These are phyloP conservation scores for Eupelmus urozonus DNA, from an alignment of 2,888 invertebrate genomes.

Conservation along the genomic window DNA sequence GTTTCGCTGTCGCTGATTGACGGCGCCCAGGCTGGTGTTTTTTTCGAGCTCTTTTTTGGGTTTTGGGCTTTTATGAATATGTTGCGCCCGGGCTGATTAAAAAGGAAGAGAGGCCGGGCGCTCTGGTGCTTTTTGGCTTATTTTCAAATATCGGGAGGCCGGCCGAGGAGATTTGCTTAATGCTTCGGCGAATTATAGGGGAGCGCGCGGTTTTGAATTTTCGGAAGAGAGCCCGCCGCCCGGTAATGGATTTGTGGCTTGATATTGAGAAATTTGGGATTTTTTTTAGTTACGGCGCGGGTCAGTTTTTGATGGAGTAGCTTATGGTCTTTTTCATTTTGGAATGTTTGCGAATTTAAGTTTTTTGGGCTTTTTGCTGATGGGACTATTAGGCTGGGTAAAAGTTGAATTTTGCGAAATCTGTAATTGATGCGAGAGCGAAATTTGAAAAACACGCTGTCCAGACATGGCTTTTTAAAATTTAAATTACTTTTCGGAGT, in stretches of 20 bases:
- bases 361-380: too few relatives aligned
- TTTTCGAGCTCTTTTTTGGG: not conserved
- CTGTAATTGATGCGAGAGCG: too few relatives aligned
- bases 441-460: too few relatives aligned
- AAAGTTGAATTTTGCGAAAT: too few relatives aligned
- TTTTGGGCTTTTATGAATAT: slow-evolving; percentile 40
- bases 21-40: not conserved
- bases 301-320: too few relatives aligned
- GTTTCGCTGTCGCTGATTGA: not conserved
- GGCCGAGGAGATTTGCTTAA: slow-evolving; percentile 42
- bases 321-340: too few relatives aligned
- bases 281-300: too few relatives aligned
- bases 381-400: too few relatives aligned
- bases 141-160: slow-evolving; percentile 40
- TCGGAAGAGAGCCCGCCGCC: not conserved
- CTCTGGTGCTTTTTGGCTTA: slow-evolving; percentile 38
- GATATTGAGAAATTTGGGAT: not conserved
- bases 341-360: too few relatives aligned
- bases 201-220: not conserved
- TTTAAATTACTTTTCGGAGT: not conserved
- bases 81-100: slow-evolving; percentile 44
- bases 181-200: slow-evolving; percentile 14
- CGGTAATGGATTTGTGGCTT: not conserved
- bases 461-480: too few relatives aligned
- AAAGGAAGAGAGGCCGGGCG: slow-evolving; percentile 22